Evolutionary conservation across 1,140 invertebrate species (phyloP).

Genomic region (Helicoverpa armigera): DNA sequence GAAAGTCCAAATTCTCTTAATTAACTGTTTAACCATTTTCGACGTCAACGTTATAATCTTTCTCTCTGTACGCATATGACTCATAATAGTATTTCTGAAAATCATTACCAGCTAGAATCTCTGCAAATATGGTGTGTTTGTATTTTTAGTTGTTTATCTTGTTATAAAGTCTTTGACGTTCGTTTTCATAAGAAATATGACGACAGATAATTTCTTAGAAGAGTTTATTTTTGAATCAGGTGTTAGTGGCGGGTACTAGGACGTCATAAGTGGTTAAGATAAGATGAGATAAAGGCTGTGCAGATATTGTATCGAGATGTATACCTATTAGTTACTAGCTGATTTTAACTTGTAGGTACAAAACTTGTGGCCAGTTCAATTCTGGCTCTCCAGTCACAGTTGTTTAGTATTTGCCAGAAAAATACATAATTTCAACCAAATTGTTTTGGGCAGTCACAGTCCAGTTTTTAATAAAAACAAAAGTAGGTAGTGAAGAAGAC

Average conservation of each 20-base stretch:
- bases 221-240: background rate
- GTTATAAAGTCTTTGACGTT: conserved; percentile 14
- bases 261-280: background rate
- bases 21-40: background rate
- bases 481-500: no score
- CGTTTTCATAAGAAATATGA: conserved; percentile 13
- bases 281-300: background rate
- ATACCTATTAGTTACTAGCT: no score
- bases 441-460: no score
- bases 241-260: background rate
- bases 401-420: no score
- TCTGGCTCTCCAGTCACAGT: no score
- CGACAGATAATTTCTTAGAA: conserved; percentile 27
- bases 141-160: conserved; percentile 27
- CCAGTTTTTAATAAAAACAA: no score
- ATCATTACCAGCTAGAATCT: background rate
- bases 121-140: background rate
- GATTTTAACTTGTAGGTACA: no score
- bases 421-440: no score
- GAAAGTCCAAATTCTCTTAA: background rate
- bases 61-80: background rate
- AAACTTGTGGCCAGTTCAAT: no score
- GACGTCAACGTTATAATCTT: conserved; percentile 11
- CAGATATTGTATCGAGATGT: no score
- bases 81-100: conserved; percentile 26